Evolutionary conservation across 2,888 invertebrate species (phyloP).

Genomic region (Cephus spinipes): DNA sequence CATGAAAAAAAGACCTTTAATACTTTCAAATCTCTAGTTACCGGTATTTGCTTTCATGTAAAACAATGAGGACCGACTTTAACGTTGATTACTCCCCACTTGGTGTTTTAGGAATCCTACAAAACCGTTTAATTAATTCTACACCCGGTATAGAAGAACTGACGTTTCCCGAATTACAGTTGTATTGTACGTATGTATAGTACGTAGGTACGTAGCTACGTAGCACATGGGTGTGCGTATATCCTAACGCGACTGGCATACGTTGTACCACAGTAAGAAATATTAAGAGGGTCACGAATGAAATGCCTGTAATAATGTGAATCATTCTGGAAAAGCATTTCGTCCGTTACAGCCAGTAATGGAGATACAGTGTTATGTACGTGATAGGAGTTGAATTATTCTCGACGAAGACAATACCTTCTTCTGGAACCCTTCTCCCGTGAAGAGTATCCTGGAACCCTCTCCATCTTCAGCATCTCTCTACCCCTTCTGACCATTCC

Average conservation of each 20-base stretch:
- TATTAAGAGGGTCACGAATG: neutral
- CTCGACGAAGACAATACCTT: neutral
- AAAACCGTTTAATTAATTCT: constrained; percentile 55
- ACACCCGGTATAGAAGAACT: constrained; percentile 43
- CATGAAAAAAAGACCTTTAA: neutral
- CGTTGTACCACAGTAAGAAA: neutral
- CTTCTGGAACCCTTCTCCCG: neutral
- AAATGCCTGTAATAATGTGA: neutral
- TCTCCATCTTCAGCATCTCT: neutral
- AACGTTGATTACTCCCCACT: constrained; percentile 44
- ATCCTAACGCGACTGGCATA: neutral
- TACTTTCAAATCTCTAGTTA: neutral
- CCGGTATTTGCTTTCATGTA: constrained; percentile 20
- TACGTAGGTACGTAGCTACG: neutral
- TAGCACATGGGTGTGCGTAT: neutral
- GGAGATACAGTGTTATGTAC: neutral
- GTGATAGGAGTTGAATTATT: neutral
- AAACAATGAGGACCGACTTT: constrained; percentile 46
- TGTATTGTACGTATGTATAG: constrained; percentile 19
- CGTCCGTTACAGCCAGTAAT: neutral
- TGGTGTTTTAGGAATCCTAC: constrained; percentile 24
- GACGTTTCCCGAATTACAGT: constrained; percentile 39
- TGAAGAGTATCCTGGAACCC: neutral
- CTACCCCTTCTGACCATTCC: neutral
- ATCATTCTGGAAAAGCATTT: neutral